Evolutionary conservation across 2,888 invertebrate genomes (phyloP).

Genomic region (Tanypteryx hageni): DNA sequence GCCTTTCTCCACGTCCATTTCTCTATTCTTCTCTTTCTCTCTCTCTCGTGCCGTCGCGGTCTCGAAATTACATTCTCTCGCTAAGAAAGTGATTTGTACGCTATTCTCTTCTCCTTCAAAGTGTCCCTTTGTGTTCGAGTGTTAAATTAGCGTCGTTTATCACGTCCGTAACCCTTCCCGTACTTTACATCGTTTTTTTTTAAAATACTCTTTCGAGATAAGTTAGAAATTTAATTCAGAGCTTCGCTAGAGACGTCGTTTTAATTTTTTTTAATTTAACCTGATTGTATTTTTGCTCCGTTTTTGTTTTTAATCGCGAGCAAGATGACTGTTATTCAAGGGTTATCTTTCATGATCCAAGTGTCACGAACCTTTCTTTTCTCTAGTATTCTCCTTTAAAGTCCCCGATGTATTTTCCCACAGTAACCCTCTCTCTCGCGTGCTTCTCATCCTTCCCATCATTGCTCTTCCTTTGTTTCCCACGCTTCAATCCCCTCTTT

Average conservation of each 20-base stretch:
- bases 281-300: background rate
- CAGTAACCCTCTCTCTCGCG: background rate
- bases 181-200: background rate
- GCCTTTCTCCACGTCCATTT: background rate
- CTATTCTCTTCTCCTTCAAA: conserved; percentile 21
- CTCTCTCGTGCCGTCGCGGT: background rate
- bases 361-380: background rate
- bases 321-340: background rate
- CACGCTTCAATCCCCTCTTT: conserved; percentile 29
- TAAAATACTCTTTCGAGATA: background rate
- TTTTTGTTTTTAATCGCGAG: background rate
- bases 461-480: background rate
- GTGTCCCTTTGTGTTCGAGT: background rate
- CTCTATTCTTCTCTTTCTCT: no score
- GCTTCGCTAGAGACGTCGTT: background rate
- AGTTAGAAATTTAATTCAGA: background rate
- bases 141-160: conserved; percentile 16
- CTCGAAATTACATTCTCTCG: conserved; percentile 55
- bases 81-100: conserved; percentile 53
- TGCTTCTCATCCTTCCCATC: background rate
- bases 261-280: background rate
- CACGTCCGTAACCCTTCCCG: background rate
- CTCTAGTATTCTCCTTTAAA: background rate
- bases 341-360: background rate
- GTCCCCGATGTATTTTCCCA: background rate